These are phyloP conservation scores for Aspidapion aeneum DNA, from an alignment of 2,888 invertebrate genomes.

Conservation along the genomic window DNA sequence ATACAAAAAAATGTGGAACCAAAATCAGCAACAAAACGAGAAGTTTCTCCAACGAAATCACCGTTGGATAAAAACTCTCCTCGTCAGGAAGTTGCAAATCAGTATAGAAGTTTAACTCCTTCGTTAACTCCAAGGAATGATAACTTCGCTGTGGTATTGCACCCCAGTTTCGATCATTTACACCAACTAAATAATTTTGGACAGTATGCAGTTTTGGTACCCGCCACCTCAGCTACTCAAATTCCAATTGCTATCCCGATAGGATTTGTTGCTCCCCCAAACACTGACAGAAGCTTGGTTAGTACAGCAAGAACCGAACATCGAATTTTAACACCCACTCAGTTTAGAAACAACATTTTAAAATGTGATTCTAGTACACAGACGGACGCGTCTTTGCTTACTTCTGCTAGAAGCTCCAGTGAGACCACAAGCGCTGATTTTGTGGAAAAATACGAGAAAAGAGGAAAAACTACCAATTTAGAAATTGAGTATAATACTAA, in stretches of 20 bases:
- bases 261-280: constrained; percentile 28
- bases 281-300: constrained; percentile 23
- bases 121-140: constrained; percentile 33
- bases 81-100: not conserved
- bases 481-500: constrained; percentile 50
- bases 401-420: constrained; percentile 23
- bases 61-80: constrained; percentile 1
- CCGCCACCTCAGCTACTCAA: constrained; percentile 37
- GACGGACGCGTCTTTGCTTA: constrained; percentile 50
- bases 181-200: not conserved
- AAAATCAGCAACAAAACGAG: not conserved
- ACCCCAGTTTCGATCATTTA: constrained; percentile 49
- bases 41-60: not conserved
- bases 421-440: constrained; percentile 40
- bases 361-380: constrained; percentile 66
- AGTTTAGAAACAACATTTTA: constrained; percentile 50
- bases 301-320: constrained; percentile 46
- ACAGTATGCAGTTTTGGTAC: constrained; percentile 60
- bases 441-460: constrained; percentile 33
- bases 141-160: constrained; percentile 46
- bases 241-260: constrained; percentile 41
- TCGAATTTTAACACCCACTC: constrained; percentile 57
- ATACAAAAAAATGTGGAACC: not conserved
- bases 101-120: constrained; percentile 22
- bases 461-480: constrained; percentile 49